These are phyloP conservation scores for Limnephilus marmoratus DNA, from an alignment of 2,888 invertebrate species.

Conservation along the genomic window DNA sequence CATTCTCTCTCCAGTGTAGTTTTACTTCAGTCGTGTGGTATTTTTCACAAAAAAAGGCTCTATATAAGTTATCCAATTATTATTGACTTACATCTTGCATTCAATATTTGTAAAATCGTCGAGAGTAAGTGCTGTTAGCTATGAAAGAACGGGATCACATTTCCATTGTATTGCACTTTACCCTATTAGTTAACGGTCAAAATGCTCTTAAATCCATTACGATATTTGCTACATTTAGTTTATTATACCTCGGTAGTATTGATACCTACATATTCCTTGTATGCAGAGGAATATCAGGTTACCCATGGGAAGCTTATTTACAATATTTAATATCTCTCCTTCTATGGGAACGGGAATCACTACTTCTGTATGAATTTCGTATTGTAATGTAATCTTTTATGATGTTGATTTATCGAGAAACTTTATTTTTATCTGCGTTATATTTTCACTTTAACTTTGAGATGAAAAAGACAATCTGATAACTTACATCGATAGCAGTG, in stretches of 20 bases:
- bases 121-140: not conserved
- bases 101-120: no score
- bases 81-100: no score
- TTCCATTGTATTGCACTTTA: not conserved
- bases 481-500: not conserved
- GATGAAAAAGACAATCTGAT: not conserved
- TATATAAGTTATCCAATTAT: no score
- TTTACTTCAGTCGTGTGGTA: no score
- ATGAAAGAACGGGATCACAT: not conserved
- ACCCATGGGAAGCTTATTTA: conserved; percentile 5
- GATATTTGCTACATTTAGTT: not conserved
- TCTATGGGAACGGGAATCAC: not conserved
- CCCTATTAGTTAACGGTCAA: conserved; percentile 26
- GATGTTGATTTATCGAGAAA: not conserved
- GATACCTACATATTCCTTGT: conserved; percentile 8
- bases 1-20: no score
- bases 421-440: conserved; percentile 2
- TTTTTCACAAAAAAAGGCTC: no score
- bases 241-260: not conserved
- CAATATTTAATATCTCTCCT: not conserved
- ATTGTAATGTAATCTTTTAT: not conserved
- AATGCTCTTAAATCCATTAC: conserved; percentile 38
- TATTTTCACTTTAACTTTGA: not conserved
- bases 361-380: not conserved
- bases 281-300: not conserved